Conservation (phyloP, 2,797 vertebrate genomes). For the Phataginus tricuspis region DNA sequence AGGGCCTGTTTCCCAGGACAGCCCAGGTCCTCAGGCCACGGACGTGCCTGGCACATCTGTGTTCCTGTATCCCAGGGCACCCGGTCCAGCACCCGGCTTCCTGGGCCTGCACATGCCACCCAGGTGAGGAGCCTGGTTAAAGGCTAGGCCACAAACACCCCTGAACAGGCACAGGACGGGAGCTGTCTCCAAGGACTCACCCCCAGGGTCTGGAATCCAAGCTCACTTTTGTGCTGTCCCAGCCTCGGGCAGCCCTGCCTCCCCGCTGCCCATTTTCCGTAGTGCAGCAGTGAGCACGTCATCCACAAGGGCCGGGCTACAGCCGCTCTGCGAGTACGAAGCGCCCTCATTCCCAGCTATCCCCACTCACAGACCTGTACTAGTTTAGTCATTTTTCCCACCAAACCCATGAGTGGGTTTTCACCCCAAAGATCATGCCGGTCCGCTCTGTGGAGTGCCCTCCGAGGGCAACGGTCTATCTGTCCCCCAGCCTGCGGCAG, state of each 20-base stretch:
- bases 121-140: fast-evolving
- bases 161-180: fast-evolving
- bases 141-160: background rate
- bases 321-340: fast-evolving
- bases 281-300: fast-evolving
- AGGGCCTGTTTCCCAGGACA: background rate
- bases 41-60: fast-evolving
- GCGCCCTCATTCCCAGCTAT: fast-evolving
- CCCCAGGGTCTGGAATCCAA: background rate
- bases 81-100: background rate
- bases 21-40: fast-evolving
- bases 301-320: fast-evolving
- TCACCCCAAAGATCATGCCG: fast-evolving
- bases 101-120: fast-evolving
- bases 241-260: too few species aligned
- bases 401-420: fast-evolving
- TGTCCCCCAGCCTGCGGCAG: fast-evolving
- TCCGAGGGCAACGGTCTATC: background rate
- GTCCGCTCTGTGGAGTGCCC: fast-evolving
- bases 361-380: fast-evolving
- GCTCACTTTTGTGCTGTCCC: background rate
- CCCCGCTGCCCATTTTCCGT: fast-evolving
- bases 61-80: fast-evolving
- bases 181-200: background rate
- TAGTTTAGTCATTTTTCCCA: fast-evolving